A percentile compares a stretch with the other conserved stretches of the same genome.
These are phyloP conservation scores for Alosa sapidissima DNA, from an alignment of 2,797 vertebrate genomes.

Conservation along the genomic window DNA sequence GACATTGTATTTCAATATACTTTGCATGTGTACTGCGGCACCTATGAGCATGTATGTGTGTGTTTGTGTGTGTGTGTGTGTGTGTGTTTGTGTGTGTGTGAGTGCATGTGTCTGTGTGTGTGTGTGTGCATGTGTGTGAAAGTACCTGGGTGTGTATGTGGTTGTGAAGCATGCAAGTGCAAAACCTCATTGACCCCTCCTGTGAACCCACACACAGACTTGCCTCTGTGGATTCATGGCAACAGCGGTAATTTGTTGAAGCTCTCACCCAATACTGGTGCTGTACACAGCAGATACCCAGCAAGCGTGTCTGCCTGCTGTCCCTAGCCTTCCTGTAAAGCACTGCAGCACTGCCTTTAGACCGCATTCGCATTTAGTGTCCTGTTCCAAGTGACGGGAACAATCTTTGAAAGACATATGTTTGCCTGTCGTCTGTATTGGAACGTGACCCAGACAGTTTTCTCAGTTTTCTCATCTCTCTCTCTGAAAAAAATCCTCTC, in stretches of 20 bases:
- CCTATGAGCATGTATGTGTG: not conserved
- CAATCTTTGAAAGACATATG: constrained; percentile 11
- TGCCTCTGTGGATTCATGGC: not conserved
- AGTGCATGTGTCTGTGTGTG: not conserved
- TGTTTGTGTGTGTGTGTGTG: not conserved
- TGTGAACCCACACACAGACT: not conserved
- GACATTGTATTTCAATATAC: not conserved
- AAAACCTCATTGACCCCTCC: constrained; percentile 5
- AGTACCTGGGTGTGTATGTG: not conserved
- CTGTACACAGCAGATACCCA: not conserved
- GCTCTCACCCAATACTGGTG: not conserved
- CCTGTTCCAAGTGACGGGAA: not conserved
- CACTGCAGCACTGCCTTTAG: not conserved
- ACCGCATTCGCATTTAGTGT: not conserved
- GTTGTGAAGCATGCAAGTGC: not conserved
- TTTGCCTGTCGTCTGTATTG: not conserved
- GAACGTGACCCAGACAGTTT: not conserved
- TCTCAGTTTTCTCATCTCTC: not conserved
- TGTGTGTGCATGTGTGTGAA: not conserved
- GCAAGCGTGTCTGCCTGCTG: not conserved
- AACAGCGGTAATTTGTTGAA: not conserved
- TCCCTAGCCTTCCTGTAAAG: not conserved
- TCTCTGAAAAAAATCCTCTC: too few relatives aligned
- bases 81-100: not conserved
- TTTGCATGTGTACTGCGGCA: not conserved